Evolutionary conservation across 23 tunicate genomes (phyloP).

Genomic region (Styela clava): DNA sequence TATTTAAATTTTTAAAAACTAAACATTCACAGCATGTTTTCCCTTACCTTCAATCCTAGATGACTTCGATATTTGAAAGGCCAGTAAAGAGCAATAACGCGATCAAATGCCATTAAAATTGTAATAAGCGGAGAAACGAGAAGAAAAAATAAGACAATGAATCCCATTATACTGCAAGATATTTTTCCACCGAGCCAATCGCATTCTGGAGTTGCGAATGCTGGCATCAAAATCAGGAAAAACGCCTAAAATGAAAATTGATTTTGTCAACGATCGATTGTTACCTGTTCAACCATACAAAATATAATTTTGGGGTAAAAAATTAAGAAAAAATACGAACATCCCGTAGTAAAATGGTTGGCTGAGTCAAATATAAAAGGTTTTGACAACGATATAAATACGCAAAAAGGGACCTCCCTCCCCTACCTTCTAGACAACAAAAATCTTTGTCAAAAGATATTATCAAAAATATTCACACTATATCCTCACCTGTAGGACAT

Average conservation of each 20-base stretch:
- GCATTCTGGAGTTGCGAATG: constrained; percentile 63
- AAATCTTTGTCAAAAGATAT: too few species aligned
- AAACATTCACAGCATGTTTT: too few species aligned
- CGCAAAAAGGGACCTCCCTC: too few species aligned
- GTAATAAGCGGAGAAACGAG: constrained; percentile 88
- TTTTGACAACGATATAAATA: too few species aligned
- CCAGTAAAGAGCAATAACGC: constrained; percentile 82
- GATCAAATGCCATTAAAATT: constrained; percentile 92
- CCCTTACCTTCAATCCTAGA: constrained; percentile 84
- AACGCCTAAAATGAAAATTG: constrained; percentile 34
- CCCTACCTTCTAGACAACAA: too few species aligned
- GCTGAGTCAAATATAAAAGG: too few species aligned
- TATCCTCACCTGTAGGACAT: constrained; percentile 58
- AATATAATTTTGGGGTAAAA: not conserved
- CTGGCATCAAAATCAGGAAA: constrained; percentile 70
- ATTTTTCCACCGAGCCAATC: constrained; percentile 57
- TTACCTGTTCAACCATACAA: not conserved
- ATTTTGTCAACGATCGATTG: too few species aligned
- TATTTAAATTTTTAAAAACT: too few species aligned
- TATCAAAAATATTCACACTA: too few species aligned
- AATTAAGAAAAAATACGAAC: not conserved
- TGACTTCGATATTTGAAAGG: constrained; percentile 90
- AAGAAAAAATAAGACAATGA: constrained; percentile 74
- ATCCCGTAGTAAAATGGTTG: too few species aligned
- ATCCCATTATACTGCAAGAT: constrained; percentile 68